Evolutionary conservation across 2,113 vertebrate species (phyloP).

Genomic region (Puntigrus tetrazona): DNA sequence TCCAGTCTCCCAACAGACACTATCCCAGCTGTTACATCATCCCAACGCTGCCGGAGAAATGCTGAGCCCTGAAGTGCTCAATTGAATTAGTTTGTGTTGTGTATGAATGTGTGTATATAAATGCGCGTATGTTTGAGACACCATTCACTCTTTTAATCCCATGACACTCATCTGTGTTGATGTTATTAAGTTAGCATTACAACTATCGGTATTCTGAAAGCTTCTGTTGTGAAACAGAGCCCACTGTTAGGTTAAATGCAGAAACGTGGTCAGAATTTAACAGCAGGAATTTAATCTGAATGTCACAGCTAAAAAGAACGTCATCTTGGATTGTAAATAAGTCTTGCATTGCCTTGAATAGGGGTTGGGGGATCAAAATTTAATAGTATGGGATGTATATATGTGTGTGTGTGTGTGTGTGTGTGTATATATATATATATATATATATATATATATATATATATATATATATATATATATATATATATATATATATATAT

Average conservation of each 20-base stretch:
- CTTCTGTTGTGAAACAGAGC: constrained; percentile 20
- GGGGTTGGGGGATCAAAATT: neutral
- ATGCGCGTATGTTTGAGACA: neutral
- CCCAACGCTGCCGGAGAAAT: neutral
- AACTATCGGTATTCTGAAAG: neutral
- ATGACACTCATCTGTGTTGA: constrained; percentile 1
- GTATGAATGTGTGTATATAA: neutral
- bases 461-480: too few species aligned
- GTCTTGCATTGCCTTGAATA: neutral
- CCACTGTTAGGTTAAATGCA: constrained; percentile 45
- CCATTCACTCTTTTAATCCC: constrained; percentile 18
- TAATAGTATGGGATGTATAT: neutral
- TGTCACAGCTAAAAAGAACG: neutral
- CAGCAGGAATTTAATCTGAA: neutral
- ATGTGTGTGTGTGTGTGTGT: too few species aligned
- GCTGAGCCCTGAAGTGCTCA: constrained; percentile 19
- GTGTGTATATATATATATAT: too few species aligned
- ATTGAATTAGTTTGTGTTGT: constrained; percentile 23
- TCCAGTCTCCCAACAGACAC: neutral
- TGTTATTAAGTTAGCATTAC: constrained; percentile 58
- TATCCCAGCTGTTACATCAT: constrained; percentile 14
- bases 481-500: too few species aligned
- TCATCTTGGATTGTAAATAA: neutral
- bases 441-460: too few species aligned
- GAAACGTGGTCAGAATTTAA: neutral